Conservation (phyloP, 2,888 invertebrate species). For the Pachydiplax longipennis region DNA sequence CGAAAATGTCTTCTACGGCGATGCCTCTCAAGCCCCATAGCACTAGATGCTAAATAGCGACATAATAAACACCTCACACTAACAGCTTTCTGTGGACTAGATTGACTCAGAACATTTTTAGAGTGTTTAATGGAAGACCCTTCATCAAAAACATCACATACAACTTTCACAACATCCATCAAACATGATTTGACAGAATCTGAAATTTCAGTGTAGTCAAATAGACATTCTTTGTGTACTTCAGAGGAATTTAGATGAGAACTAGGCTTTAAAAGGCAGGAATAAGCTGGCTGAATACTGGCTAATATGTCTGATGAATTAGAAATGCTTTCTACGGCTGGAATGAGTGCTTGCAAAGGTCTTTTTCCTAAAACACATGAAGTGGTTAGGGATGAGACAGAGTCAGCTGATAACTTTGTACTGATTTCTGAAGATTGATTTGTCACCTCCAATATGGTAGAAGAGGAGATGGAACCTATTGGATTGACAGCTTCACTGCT, state of each 20-base stretch:
- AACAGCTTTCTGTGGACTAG: not conserved
- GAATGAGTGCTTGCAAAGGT: not conserved
- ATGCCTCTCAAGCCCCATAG: constrained; percentile 47
- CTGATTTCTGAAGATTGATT: too few relatives aligned
- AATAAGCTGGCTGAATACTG: not conserved
- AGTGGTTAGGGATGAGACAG: too few relatives aligned
- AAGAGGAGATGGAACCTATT: too few relatives aligned
- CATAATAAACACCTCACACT: constrained; percentile 15
- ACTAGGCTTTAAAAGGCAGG: not conserved
- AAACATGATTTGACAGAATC: not conserved
- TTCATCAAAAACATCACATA: not conserved
- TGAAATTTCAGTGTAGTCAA: not conserved
- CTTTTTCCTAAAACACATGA: not conserved
- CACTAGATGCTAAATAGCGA: not conserved
- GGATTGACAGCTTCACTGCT: too few relatives aligned
- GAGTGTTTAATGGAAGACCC: not conserved
- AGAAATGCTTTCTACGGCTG: not conserved
- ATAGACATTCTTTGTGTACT: too few relatives aligned
- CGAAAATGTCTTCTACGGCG: constrained; percentile 46
- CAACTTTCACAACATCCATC: not conserved
- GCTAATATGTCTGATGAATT: not conserved
- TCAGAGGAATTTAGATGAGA: too few relatives aligned
- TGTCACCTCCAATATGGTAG: too few relatives aligned
- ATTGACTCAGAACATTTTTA: not conserved
- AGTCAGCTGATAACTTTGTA: too few relatives aligned